Percentiles rank a stretch among this genome's conserved stretches.
Conservation (phyloP, 2,797 vertebrate species). For the Aeoliscus strigatus region DNA sequence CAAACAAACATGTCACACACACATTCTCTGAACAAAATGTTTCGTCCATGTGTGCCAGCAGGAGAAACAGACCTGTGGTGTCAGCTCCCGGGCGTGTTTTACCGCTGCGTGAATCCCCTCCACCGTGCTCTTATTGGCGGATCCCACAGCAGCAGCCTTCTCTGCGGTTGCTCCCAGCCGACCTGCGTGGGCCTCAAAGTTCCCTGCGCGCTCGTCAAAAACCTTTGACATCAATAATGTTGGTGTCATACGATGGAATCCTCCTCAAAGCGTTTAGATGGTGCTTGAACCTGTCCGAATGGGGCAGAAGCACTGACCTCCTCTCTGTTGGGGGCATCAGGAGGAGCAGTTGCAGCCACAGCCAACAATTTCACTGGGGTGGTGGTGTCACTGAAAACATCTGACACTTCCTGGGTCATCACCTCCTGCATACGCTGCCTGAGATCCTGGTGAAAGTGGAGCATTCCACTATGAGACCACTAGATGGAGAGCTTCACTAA, state of each 20-base stretch:
- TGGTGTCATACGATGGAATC: not conserved
- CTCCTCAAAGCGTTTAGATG: not conserved
- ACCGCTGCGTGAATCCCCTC: conserved; percentile 94
- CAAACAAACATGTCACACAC: conserved; percentile 10
- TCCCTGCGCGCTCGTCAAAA: conserved; percentile 92
- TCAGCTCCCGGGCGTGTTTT: conserved; percentile 92
- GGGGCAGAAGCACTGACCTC: conserved; percentile 70
- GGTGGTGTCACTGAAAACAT: conserved; percentile 96
- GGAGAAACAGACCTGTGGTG: conserved; percentile 80
- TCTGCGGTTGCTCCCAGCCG: conserved; percentile 91
- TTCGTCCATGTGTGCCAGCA: conserved; percentile 3
- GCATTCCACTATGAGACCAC: conserved; percentile 30
- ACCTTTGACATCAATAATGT: conserved; percentile 69
- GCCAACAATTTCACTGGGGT: conserved; percentile 95
- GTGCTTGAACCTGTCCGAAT: not conserved
- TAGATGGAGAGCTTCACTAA: conserved; percentile 51
- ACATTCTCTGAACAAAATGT: not conserved
- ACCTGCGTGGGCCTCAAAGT: conserved; percentile 92
- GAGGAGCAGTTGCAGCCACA: conserved; percentile 92
- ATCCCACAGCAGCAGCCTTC: conserved; percentile 94
- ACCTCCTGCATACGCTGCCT: conserved; percentile 96
- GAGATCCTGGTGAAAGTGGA: conserved; percentile 80
- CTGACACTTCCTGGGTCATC: conserved; percentile 98
- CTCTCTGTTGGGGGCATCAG: conserved; percentile 87
- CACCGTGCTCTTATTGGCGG: conserved; percentile 93